Percentiles rank a stretch among this genome's conserved stretches.
These are phyloP conservation scores for Caenorhabditis becei DNA, from an alignment of 2,888 invertebrate species.

Conservation along the genomic window DNA sequence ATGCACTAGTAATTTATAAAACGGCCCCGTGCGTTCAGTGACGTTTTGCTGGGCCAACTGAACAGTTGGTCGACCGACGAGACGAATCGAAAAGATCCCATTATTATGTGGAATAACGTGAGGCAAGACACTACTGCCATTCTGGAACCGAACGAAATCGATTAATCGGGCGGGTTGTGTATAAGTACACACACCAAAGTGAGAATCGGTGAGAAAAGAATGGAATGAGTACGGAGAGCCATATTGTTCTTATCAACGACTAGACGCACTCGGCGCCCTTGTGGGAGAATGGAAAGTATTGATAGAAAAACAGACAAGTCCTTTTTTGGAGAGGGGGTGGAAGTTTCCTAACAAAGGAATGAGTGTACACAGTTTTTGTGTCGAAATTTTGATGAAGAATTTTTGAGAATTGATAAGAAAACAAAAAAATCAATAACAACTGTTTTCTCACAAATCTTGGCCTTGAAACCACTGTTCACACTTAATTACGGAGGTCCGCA, in stretches of 20 bases:
- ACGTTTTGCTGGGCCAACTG: constrained; percentile 2
- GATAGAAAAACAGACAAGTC: constrained; percentile 8
- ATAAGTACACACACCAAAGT: neutral
- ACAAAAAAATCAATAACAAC: too few relatives aligned
- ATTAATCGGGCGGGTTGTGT: too few relatives aligned
- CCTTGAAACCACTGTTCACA: too few relatives aligned
- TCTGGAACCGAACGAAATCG: neutral
- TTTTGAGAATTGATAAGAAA: too few relatives aligned
- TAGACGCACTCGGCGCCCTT: constrained; percentile 25
- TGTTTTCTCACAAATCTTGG: too few relatives aligned
- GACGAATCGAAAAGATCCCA: constrained; percentile 27
- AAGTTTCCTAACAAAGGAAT: too few relatives aligned
- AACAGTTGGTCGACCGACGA: constrained; percentile 36
- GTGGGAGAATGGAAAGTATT: constrained; percentile 10
- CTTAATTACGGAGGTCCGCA: too few relatives aligned
- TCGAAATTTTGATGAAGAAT: too few relatives aligned
- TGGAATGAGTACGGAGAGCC: constrained; percentile 19
- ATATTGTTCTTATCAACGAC: constrained; percentile 35
- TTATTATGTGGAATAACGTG: neutral
- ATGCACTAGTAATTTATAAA: constrained; percentile 50
- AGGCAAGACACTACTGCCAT: neutral
- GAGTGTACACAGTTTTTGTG: too few relatives aligned
- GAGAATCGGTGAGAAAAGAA: neutral
- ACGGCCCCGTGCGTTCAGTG: constrained; percentile 23
- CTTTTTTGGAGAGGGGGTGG: too few relatives aligned